Conservation (phyloP, 2,113 vertebrate species). For the Plotosus lineatus region DNA sequence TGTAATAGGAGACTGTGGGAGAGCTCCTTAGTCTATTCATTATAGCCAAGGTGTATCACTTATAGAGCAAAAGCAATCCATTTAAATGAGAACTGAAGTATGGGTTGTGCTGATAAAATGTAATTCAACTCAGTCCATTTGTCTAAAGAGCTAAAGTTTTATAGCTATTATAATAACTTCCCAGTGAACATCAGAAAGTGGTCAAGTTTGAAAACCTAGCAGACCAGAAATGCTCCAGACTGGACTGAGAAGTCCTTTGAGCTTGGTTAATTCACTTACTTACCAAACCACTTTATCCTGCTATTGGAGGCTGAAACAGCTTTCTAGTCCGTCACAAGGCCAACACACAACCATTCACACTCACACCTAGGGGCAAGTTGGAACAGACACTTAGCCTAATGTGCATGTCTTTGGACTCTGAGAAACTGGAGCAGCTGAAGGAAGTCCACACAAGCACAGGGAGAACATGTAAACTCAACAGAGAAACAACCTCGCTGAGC, state of each 20-base stretch:
- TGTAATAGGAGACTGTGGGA: background rate
- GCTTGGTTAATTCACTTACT: no score
- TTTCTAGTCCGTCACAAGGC: no score
- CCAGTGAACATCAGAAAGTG: background rate
- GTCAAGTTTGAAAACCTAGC: background rate
- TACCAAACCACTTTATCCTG: no score
- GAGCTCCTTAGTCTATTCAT: background rate
- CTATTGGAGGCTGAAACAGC: no score
- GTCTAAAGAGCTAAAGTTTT: background rate
- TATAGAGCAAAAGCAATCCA: background rate
- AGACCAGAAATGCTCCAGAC: background rate
- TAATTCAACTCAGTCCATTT: background rate
- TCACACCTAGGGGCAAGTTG: no score
- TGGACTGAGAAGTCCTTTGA: background rate
- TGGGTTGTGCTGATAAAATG: slow-evolving; percentile 4
- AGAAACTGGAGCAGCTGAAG: no score
- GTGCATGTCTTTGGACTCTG: no score
- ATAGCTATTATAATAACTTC: background rate
- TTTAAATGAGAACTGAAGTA: slow-evolving; percentile 7
- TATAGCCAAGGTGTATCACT: slow-evolving; percentile 2
- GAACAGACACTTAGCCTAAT: no score
- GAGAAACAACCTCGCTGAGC: no score
- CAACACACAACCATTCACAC: no score
- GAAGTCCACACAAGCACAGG: no score
- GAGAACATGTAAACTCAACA: no score